Conservation (phyloP, 2,113 vertebrate genomes). For the Mystacornis crossleyi region DNA sequence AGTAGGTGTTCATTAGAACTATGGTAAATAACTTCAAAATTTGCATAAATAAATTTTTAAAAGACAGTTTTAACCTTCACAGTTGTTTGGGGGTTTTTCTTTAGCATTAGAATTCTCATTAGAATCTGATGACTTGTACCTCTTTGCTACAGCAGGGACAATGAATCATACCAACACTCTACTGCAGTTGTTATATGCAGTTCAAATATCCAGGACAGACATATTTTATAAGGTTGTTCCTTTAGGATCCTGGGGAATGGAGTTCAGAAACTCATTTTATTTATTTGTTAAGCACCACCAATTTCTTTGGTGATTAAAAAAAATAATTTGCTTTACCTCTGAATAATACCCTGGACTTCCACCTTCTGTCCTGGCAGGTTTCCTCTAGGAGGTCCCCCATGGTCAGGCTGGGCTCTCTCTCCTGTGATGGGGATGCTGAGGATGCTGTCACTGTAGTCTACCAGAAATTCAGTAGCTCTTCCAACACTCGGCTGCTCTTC, state of each 20-base stretch:
- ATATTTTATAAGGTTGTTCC: not conserved
- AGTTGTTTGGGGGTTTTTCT: not conserved
- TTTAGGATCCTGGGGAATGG: not conserved
- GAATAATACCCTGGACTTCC: slow-evolving; percentile 72
- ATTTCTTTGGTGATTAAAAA: not conserved
- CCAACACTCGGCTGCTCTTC: slow-evolving; percentile 42
- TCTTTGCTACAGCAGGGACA: not conserved
- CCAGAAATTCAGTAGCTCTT: slow-evolving; percentile 52
- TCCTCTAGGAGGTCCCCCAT: slow-evolving; percentile 32
- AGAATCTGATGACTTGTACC: not conserved
- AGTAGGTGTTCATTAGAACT: not conserved
- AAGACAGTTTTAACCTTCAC: not conserved
- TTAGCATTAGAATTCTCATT: not conserved
- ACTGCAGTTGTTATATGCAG: not conserved
- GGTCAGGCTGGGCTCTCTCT: slow-evolving; percentile 13
- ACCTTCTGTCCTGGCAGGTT: slow-evolving; percentile 29
- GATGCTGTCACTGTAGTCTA: not conserved
- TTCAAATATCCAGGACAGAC: not conserved
- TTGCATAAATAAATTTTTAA: not conserved
- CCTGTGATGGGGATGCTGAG: not conserved
- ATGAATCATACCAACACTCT: not conserved
- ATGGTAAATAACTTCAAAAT: not conserved
- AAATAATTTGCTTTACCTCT: not conserved
- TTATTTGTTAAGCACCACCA: not conserved
- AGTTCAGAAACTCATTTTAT: not conserved